These are phyloP conservation scores for Perca flavescens DNA, from an alignment of 2,113 vertebrate genomes.

Conservation along the genomic window DNA sequence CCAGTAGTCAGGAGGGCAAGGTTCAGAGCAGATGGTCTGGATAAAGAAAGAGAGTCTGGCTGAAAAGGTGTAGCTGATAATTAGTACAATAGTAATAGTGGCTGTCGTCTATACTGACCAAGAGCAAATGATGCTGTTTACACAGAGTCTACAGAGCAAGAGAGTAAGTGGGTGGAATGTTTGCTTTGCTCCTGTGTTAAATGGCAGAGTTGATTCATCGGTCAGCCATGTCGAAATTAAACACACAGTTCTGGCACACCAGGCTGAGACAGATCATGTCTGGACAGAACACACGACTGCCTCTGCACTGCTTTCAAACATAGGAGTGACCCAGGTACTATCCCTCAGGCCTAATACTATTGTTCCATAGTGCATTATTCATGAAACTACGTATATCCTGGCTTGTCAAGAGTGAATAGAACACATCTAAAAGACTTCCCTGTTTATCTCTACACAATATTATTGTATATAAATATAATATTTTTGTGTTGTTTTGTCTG, in stretches of 20 bases:
- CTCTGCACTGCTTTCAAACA: constrained; percentile 20
- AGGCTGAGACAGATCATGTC: constrained; percentile 62
- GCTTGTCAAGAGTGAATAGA: not conserved
- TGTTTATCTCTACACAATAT: constrained; percentile 6
- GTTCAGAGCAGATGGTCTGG: not conserved
- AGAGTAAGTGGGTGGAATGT: constrained; percentile 57
- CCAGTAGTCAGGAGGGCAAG: not conserved
- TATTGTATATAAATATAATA: too few relatives aligned
- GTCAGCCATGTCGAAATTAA: constrained; percentile 66
- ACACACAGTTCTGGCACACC: constrained; percentile 44
- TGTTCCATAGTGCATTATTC: constrained; percentile 37
- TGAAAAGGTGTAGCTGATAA: not conserved
- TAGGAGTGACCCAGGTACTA: constrained; percentile 16
- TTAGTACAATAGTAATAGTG: constrained; percentile 5
- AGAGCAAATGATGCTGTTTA: constrained; percentile 37
- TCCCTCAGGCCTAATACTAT: constrained; percentile 30
- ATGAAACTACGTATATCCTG: constrained; percentile 7
- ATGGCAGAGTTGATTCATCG: constrained; percentile 69
- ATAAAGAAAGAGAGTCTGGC: constrained; percentile 15
- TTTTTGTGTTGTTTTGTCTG: not conserved
- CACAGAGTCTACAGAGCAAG: constrained; percentile 47
- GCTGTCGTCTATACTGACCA: constrained; percentile 28
- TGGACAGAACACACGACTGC: constrained; percentile 48
- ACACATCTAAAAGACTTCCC: not conserved
- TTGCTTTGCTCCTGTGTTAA: constrained; percentile 65